Conservation (phyloP, 1,140 invertebrate species). For the Bombus sylvicola region DNA sequence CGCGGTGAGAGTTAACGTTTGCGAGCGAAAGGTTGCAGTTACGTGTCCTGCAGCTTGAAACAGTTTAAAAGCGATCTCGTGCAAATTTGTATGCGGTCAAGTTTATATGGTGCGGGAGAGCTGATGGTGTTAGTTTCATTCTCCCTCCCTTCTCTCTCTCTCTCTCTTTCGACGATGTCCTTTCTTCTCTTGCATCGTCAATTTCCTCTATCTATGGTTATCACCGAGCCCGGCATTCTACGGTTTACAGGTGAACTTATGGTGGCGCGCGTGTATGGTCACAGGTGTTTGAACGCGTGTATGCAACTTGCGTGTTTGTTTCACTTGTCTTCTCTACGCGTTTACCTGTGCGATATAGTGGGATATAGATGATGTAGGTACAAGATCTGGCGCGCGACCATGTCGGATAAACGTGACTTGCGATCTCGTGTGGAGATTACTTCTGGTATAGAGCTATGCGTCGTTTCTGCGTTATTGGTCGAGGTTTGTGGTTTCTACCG, state of each 20-base stretch:
- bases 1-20: not conserved
- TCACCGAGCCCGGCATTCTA: conserved; percentile 34
- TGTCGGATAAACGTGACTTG: conserved; percentile 1
- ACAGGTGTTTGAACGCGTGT: not conserved
- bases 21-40: not conserved
- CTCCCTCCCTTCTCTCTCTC: not conserved
- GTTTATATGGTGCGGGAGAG: conserved; percentile 69
- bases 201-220: not conserved
- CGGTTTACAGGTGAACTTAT: conserved; percentile 37
- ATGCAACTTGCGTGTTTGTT: not conserved
- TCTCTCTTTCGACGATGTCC: not conserved
- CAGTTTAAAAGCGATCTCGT: conserved; percentile 67
- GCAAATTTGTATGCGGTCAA: conserved; percentile 73
- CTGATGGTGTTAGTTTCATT: conserved; percentile 56
- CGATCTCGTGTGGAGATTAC: conserved; percentile 8
- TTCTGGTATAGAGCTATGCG: too few species aligned
- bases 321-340: not conserved
- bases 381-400: conserved; percentile 6
- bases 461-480: not conserved
- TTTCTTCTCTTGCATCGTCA: conserved; percentile 15
- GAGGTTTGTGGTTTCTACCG: not conserved
- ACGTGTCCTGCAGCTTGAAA: conserved; percentile 41
- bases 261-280: not conserved
- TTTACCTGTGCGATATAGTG: not conserved
- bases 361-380: not conserved